phyloP scores from a whole-genome alignment of 2,888 invertebrate species.

The Andrena trimmerana region DNA sequence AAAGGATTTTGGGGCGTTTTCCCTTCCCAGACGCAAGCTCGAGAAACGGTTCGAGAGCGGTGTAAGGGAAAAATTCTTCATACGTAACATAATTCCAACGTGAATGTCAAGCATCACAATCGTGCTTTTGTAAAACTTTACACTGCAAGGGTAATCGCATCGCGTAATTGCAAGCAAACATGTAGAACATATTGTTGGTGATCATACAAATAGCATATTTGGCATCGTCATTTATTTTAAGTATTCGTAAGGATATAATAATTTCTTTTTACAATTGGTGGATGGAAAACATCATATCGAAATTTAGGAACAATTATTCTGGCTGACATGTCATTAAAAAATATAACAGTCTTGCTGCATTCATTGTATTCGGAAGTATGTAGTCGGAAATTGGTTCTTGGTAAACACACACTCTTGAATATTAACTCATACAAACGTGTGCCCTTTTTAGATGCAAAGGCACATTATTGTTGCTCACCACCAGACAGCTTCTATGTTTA shows the following conservation, averaged over 20 bases:
- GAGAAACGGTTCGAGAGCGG: no score
- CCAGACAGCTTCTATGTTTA: conserved; percentile 12
- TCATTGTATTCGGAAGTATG: conserved; percentile 25
- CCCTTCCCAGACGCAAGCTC: no score
- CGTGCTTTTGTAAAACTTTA: conserved; percentile 20
- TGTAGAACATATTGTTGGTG: conserved; percentile 10
- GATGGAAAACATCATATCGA: conserved; percentile 39
- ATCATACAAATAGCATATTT: conserved; percentile 18
- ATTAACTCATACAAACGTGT: conserved; percentile 46
- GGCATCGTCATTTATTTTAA: conserved; percentile 54
- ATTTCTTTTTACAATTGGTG: conserved; percentile 46
- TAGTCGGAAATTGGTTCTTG: conserved; percentile 49
- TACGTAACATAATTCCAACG: no score
- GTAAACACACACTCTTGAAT: conserved; percentile 54
- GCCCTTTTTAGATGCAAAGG: conserved; percentile 32
- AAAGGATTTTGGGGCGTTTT: no score
- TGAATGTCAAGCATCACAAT: conserved; percentile 16
- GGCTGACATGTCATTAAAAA: conserved; percentile 52
- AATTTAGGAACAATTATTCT: conserved; percentile 48
- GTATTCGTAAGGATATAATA: conserved; percentile 46
- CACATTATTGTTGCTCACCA: conserved; percentile 33
- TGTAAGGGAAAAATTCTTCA: no score
- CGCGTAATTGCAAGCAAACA: conserved; percentile 41
- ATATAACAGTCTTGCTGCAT: conserved; percentile 59
- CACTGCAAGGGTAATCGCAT: conserved; percentile 1